Evolutionary conservation across 2,888 invertebrate species (phyloP).

Genomic region (Stenoptilia bipunctidactyla): DNA sequence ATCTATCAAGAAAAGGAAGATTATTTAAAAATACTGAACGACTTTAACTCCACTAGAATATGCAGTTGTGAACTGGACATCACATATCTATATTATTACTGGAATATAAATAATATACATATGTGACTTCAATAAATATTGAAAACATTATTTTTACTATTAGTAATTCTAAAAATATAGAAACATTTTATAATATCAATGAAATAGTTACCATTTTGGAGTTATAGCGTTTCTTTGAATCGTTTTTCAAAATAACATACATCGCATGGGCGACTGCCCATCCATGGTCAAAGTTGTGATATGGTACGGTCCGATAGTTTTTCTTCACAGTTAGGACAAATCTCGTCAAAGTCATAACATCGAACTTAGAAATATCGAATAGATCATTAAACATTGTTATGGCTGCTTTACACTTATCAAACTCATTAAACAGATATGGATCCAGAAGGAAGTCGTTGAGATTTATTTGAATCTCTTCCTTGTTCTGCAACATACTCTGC

Average conservation of each 20-base stretch:
- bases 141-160: too few relatives aligned
- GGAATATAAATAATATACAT: too few relatives aligned
- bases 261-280: conserved; percentile 89
- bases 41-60: too few relatives aligned
- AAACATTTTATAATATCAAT: too few relatives aligned
- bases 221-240: conserved; percentile 26
- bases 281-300: conserved; percentile 91
- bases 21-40: too few relatives aligned
- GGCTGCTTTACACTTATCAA: conserved; percentile 79
- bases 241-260: conserved; percentile 78
- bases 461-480: conserved; percentile 23
- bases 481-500: conserved; percentile 25
- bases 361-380: conserved; percentile 76
- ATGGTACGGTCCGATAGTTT: conserved; percentile 86
- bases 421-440: conserved; percentile 77
- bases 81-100: too few relatives aligned
- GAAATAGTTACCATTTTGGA: conserved; percentile 33
- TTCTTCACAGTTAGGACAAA: conserved; percentile 87
- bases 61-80: too few relatives aligned
- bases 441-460: conserved; percentile 77
- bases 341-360: conserved; percentile 74
- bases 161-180: too few relatives aligned
- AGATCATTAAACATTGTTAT: conserved; percentile 83
- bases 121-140: too few relatives aligned
- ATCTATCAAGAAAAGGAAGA: too few relatives aligned